Conservation (phyloP, 1,140 invertebrate genomes). For the Euwallacea similis region DNA sequence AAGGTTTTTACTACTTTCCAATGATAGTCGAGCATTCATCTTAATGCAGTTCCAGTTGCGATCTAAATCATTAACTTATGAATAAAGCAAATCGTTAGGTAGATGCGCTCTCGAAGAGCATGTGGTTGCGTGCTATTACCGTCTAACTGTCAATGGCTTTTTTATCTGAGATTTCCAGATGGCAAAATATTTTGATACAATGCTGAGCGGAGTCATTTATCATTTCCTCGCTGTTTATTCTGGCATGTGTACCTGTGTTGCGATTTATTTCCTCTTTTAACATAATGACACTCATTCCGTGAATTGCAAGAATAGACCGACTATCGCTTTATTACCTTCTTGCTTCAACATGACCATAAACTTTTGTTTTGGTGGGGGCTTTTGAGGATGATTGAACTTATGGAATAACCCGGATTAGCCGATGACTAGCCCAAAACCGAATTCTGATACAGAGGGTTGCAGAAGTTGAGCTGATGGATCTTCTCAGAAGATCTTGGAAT, state of each 20-base stretch:
- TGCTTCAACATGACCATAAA: too few relatives aligned
- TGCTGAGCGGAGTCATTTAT: slow-evolving; percentile 28
- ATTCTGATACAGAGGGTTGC: too few relatives aligned
- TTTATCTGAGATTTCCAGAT: slow-evolving; percentile 33
- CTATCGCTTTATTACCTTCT: not conserved
- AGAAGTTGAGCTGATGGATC: too few relatives aligned
- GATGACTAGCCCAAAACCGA: too few relatives aligned
- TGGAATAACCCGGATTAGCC: too few relatives aligned
- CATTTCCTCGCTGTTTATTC: slow-evolving; percentile 34
- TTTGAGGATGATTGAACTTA: too few relatives aligned
- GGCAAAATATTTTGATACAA: slow-evolving; percentile 34
- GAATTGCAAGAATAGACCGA: slow-evolving; percentile 23
- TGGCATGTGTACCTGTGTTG: slow-evolving; percentile 35
- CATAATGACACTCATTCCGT: slow-evolving; percentile 26
- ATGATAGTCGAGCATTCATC: too few relatives aligned
- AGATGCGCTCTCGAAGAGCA: slow-evolving; percentile 1
- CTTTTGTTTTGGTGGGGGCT: too few relatives aligned
- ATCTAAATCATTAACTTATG: too few relatives aligned
- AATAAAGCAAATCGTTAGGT: not conserved
- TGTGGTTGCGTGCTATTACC: slow-evolving; percentile 10
- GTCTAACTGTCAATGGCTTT: slow-evolving; percentile 26
- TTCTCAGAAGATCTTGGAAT: too few relatives aligned
- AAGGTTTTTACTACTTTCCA: too few relatives aligned
- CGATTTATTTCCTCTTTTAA: slow-evolving; percentile 29
- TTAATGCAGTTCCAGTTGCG: too few relatives aligned